Percentiles rank a stretch among this genome's conserved stretches.
phyloP scores from a whole-genome alignment of 2,888 invertebrate genomes.

The Dasysyrphus tricinctus region DNA sequence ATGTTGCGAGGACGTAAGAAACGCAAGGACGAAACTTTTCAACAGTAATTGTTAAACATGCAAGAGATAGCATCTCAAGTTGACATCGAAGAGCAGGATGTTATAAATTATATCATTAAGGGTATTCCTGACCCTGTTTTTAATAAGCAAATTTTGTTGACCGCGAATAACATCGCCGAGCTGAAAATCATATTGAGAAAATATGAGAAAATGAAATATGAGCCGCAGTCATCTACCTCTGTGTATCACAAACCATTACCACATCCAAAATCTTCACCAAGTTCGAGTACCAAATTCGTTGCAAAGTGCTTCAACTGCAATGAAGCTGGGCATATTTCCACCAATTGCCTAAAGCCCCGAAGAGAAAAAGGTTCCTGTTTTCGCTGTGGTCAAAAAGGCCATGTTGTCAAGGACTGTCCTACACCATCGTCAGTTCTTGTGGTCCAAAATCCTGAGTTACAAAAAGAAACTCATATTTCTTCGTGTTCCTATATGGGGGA shows the following conservation, averaged over 20 bases:
- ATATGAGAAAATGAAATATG: neutral
- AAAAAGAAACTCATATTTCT: neutral
- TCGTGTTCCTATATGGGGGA: neutral
- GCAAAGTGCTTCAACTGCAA: neutral
- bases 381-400: neutral
- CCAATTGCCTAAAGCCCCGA: neutral
- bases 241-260: neutral
- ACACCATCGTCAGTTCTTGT: neutral
- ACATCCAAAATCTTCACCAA: neutral
- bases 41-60: conserved; percentile 9
- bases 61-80: conserved; percentile 13
- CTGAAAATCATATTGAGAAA: no score
- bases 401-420: conserved; percentile 7
- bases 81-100: conserved; percentile 23
- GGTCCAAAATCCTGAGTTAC: neutral
- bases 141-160: no score
- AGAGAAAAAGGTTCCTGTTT: conserved; percentile 1
- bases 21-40: conserved; percentile 3
- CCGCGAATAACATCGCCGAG: no score
- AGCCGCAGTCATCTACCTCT: neutral
- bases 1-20: conserved; percentile 16
- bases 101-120: conserved; percentile 1
- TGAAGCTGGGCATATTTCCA: neutral
- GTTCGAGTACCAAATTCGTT: neutral
- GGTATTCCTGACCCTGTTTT: neutral